Base-by-base conservation (phyloP, 2,888 invertebrate species). In the Iphiclides podalirius region DNA sequence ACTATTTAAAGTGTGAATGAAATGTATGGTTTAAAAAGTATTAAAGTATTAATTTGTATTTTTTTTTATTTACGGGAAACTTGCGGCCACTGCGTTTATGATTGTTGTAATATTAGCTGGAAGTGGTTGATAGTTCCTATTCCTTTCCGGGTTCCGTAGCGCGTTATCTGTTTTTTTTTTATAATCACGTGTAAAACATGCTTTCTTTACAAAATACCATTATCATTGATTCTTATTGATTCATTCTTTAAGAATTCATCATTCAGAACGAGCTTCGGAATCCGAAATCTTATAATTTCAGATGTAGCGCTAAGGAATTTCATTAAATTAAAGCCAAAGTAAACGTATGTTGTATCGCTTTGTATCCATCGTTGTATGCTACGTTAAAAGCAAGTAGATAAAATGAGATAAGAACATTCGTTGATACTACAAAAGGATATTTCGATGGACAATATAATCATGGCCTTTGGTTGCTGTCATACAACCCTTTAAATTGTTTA, bases 61-160 rank as follows among this genome's bases (percentile, higher is more conserved):
- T 13, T 40, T 15, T 44, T 41, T 2, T 41, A 9, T 45, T 53
- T 65, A 61, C 53, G 48, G 64, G 67, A 67, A 67, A 67, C 70
- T 72, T 59, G 55, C 71, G 71, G 75, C 79, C 79, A 82, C 76
- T 73, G 53, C 52, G 58, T 64, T 61, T 58, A 62, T 58, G 57
- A 51, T 51, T 53, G 57, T 55, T 58, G 59, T 61, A 65, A 63
- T 60, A 59, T 70, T 64, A 72, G 66, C 71, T 67, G 53, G 56
- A 70, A 75, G 83, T 81, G 85, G 84, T 83, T 80, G 66, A 77
- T 62, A 79, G 85, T 86, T 86, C 85, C 85, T 86, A 81, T 78
- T 75, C 66, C 12, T 56, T 61, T 57, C 50, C 46, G 46, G 42
- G 53, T 58, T 36, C 49, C 28, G 36, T 47, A 48, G 47, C 41